Evolutionary conservation across 2,113 vertebrate species (phyloP), one percentile per base, ranked within the genome.

Genomic region (Cinclus mexicanus): DNA sequence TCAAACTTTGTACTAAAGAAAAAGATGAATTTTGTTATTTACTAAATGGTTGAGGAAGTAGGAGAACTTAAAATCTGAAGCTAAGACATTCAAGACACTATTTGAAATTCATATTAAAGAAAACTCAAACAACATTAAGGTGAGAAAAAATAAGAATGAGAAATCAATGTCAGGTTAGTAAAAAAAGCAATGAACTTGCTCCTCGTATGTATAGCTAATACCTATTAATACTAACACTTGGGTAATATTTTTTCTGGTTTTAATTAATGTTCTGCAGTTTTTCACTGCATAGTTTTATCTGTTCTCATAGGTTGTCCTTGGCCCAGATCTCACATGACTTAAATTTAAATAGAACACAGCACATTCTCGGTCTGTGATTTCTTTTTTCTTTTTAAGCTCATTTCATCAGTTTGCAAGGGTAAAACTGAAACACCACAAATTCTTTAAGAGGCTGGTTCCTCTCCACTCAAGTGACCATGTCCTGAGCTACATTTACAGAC

Each of bases 101-200:
- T 94, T 89, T 95, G 56, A 33, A 94, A 81, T 92, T 87, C 31
- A 60, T 28, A 55, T 84, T 39, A 94, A 89, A 81, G 23, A n/a
- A 91, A 93, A 59, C 10, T 52, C 2, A 1, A 24, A 26, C 11
- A 77, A 65, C 9, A 68, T 47, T 68, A 78, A 81, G 68, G 53
- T 21, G 21, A 75, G 44, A 71, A 93, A 80, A 93, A 78, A 61
- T 57, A 92, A 81, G 42, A 80, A 65, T 39, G 25, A 72, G 14
- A 89, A 90, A 77, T 75, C 33, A 71, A 10, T 84, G 81, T 63
- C 60, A 83, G 12, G 5, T 16, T 82, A 52, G 56, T 44, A 83
- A 44, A 55, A 70, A 72, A 86, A 61, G 15, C 23, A 52, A 24
- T 78, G 10, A 65, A 39, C 14, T 75, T 83, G 14, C 9, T 75